Conservation (phyloP, 2,888 invertebrate genomes). For the Herminia tarsipennalis region DNA sequence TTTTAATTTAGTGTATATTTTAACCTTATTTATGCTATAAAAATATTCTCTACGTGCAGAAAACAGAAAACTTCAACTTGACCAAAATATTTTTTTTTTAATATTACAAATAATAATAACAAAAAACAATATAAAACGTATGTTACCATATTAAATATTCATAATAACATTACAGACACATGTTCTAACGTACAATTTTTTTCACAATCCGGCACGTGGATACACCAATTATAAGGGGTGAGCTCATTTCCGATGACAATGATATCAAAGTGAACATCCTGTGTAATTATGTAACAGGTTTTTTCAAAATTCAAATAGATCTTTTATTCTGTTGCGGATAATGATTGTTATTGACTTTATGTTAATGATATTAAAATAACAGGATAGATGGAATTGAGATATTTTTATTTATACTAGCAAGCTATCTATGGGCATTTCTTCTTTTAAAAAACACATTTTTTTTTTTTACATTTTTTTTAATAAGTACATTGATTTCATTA, state of each 20-base stretch:
- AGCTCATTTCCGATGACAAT: constrained; percentile 78
- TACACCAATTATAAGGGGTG: constrained; percentile 70
- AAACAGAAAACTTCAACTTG: no score
- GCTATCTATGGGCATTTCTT: no score
- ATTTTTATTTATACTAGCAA: background rate
- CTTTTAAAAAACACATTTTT: no score
- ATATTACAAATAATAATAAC: background rate
- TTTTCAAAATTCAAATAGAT: constrained; percentile 7
- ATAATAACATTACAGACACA: constrained; percentile 30
- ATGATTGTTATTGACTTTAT: constrained; percentile 2
- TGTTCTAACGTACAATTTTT: constrained; percentile 50
- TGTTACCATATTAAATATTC: constrained; percentile 25
- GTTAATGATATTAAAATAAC: background rate
- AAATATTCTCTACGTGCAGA: no score
- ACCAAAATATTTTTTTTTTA: no score
- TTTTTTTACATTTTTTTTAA: no score
- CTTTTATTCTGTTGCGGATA: constrained; percentile 4
- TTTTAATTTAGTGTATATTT: no score
- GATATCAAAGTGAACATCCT: constrained; percentile 64
- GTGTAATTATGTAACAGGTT: constrained; percentile 43
- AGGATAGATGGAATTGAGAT: background rate
- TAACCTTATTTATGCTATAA: no score
- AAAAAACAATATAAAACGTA: constrained; percentile 3
- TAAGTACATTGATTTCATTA: no score
- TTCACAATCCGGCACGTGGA: constrained; percentile 66